phyloP scores from a whole-genome alignment of 2,888 invertebrate genomes.

The Palloptera scutellata region DNA sequence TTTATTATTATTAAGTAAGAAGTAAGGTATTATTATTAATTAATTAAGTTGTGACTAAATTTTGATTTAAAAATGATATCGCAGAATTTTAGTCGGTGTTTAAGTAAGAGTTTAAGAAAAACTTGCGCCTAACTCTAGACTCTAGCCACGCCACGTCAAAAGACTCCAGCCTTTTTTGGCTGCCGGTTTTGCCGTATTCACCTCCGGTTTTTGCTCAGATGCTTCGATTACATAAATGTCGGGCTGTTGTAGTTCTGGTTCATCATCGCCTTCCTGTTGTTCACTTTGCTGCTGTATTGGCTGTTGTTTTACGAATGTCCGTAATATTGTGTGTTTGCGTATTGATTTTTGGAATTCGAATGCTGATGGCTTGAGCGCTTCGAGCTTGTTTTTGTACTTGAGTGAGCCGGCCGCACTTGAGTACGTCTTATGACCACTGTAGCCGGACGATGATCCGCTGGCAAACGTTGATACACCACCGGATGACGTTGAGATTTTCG shows the following conservation, averaged over 20 bases:
- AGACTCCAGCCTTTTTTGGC: constrained; percentile 56
- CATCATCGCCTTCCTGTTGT: constrained; percentile 54
- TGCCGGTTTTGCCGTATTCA: constrained; percentile 38
- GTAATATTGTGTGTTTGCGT: constrained; percentile 56
- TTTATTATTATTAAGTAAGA: too few species aligned
- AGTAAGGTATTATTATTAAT: too few species aligned
- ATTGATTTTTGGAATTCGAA: constrained; percentile 55
- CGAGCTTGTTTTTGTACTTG: constrained; percentile 51
- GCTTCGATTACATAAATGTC: constrained; percentile 33
- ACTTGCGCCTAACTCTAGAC: too few species aligned
- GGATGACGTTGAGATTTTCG: constrained; percentile 51
- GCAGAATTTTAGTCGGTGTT: too few species aligned
- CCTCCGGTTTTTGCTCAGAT: constrained; percentile 52
- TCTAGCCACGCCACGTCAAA: constrained; percentile 56
- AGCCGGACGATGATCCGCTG: constrained; percentile 46
- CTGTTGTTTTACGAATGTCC: constrained; percentile 48
- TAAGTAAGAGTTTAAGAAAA: too few species aligned
- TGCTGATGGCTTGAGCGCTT: constrained; percentile 53
- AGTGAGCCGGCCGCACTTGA: constrained; percentile 47
- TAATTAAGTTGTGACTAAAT: too few species aligned
- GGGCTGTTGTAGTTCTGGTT: constrained; percentile 55
- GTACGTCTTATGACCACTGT: constrained; percentile 49
- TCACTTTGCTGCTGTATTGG: constrained; percentile 38
- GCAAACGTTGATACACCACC: constrained; percentile 21
- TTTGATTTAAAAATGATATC: too few species aligned